Evolutionary conservation across 2,797 vertebrate species (phyloP).

Genomic region (Pseudochromis fuscus): DNA sequence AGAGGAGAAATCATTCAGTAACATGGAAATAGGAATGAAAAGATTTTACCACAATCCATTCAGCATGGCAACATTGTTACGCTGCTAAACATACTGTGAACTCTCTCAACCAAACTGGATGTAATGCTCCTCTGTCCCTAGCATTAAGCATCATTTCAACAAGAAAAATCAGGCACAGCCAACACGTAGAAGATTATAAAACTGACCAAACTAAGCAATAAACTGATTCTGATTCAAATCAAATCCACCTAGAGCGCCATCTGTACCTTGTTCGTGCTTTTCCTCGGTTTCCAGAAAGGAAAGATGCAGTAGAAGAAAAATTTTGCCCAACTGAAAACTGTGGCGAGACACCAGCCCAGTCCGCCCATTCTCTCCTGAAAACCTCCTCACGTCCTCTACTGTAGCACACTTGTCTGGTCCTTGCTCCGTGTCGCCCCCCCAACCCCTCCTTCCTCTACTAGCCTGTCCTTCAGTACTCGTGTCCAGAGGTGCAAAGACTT

Average conservation of each 20-base stretch:
- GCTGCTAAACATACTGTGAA: too few species aligned
- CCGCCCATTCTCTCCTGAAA: slow-evolving; percentile 85
- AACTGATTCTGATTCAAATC: background rate
- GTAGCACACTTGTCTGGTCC: slow-evolving; percentile 26
- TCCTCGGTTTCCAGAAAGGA: slow-evolving; percentile 84
- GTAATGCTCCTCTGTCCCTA: too few species aligned
- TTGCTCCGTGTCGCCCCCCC: slow-evolving; percentile 17
- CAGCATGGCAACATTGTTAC: too few species aligned
- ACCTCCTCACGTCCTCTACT: slow-evolving; percentile 54
- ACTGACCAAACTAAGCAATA: too few species aligned
- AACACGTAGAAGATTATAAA: too few species aligned
- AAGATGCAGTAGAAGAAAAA: slow-evolving; percentile 90
- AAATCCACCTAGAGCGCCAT: slow-evolving; percentile 16
- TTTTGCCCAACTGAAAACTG: slow-evolving; percentile 90
- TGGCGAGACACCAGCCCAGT: slow-evolving; percentile 89
- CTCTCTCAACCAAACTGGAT: too few species aligned
- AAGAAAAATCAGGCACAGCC: too few species aligned
- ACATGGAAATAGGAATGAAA: too few species aligned
- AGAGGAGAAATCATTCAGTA: too few species aligned
- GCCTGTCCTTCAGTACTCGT: slow-evolving; percentile 37
- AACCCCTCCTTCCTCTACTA: too few species aligned
- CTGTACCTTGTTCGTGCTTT: slow-evolving; percentile 87
- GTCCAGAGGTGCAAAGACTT: slow-evolving; percentile 7
- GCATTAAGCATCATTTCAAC: too few species aligned
- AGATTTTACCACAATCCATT: too few species aligned